Evolutionary conservation across 2,797 vertebrate species (phyloP), one percentile per base, ranked within the genome.

Genomic region (Acanthis flammea): DNA sequence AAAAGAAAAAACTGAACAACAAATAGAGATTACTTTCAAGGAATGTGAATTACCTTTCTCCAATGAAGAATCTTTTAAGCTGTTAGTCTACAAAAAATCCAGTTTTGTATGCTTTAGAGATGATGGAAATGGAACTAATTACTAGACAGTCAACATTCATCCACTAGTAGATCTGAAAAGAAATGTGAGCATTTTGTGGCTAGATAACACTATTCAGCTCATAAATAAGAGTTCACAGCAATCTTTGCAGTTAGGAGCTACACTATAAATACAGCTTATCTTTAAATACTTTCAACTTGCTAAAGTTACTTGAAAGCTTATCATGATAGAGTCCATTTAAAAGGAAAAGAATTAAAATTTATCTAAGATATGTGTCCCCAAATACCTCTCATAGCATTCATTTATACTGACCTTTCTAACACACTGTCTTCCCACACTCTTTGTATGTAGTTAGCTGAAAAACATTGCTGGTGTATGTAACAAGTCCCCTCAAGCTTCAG

Each of bases 311-410:
- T 84, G 67, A 88, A 93, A 90, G 41, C 51, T 88, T 95, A 78
- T 84, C 62, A 19, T 90, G 45, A 79, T 42, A 63, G 60, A 88
- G 41, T 60, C 90, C 50, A 79, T 95, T 97, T 94, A 83, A 85
- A 95, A 92, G 41, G 60, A 88, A 92, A 90, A 93, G 4, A 86
- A 84, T 81, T 86, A 83, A 85, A 94, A 94, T 90, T 86, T 92
- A 90, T 90, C 80, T 82, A 44, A 94, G 58, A 81, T 88, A 80
- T 35, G 51, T 86, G 63, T 84, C 57, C 66, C 67, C 77, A 92
- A 70, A 93, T 90, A 73, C 80, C 63, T 88, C 31, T 94, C 44
- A 62, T 37, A 88, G 60, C 74, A 74, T 79, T 80, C 39, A 72
- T 77, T 93, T 87, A 78, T 82, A 70, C 14, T 75, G 65, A 68